Evolutionary conservation across 2,888 invertebrate species (phyloP), one percentile per base, ranked within the genome.

Genomic region (Clusia tigrina): DNA sequence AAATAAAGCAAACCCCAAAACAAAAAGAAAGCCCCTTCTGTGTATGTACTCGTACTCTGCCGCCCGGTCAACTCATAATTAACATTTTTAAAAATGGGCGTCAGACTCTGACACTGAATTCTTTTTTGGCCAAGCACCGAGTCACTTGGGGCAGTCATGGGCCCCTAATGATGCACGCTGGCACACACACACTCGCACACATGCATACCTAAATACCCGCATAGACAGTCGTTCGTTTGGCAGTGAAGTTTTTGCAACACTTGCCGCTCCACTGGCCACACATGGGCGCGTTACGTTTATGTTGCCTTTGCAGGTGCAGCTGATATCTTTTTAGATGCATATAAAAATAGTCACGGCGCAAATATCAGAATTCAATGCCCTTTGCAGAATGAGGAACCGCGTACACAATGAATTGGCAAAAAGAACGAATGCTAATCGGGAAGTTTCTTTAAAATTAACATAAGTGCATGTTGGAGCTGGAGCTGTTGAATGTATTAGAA

Each of bases 331-430:
- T 26, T 15, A 10, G 54, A 56, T 25, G 73, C 65, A 70, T n/a
- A n/a, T 65, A 67, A 71, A 72, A 71, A 72, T 70, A 73, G 32
- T 3, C 25, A 17, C 54, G 9, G 12, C 23, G 42, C 46, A 58
- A 64, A 64, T 58, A 52, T 61, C 56, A 60, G 61, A 62, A 65
- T 55, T 37, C 65, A 74, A 73, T 72, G 74, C 73, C 74, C 74
- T 75, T 69, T 67, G 64, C 64, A 65, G 75, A 73, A 75, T 74
- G 76, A 73, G 76, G 76, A 70, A 70, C 70, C 68, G 66, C 62
- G 22, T 17, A 51, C 42, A 51, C 58, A 71, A 71, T 69, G 73
- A 64, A 69, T 72, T 72, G 66, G 66, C 58, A 48, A 48, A 42
- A 48, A 48, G 18, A 48, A n/a, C n/a, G n/a, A 20, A 20, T 20